Conservation (phyloP, 2,797 vertebrate genomes). For the Coreius guichenoti region DNA sequence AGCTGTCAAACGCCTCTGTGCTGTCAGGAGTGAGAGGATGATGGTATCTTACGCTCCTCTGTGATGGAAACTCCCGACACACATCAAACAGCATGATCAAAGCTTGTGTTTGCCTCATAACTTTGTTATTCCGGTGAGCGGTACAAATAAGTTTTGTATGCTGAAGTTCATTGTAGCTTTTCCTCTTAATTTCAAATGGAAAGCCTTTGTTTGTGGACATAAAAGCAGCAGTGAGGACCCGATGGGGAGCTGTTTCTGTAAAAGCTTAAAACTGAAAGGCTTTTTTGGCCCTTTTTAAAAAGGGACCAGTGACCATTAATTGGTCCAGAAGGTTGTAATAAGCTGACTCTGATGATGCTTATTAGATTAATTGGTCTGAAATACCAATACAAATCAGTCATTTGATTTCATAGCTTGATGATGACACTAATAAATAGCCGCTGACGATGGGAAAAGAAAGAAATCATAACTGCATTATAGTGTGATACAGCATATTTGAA, state of each 20-base stretch:
- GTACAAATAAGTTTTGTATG: conserved; percentile 20
- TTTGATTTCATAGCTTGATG: not conserved
- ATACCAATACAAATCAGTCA: conserved; percentile 3
- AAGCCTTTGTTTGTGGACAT: conserved; percentile 14
- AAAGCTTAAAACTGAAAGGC: not conserved
- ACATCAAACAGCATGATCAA: conserved; percentile 41
- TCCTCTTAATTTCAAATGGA: not conserved
- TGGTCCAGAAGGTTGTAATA: not conserved
- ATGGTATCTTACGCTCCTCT: conserved; percentile 13
- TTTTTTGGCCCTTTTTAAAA: not conserved
- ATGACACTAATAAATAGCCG: not conserved
- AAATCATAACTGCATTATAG: not conserved
- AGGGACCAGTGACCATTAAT: not conserved
- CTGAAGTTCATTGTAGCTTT: conserved; percentile 24
- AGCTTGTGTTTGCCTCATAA: conserved; percentile 6
- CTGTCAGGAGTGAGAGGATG: conserved; percentile 28
- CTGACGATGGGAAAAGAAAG: not conserved
- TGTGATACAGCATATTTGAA: not conserved
- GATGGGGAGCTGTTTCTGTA: conserved; percentile 15
- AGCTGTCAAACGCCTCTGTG: not conserved
- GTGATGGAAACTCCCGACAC: conserved; percentile 14
- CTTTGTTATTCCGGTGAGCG: conserved; percentile 17
- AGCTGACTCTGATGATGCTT: not conserved
- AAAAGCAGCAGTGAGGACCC: not conserved
- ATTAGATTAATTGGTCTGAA: conserved; percentile 35